Percentiles rank a stretch among this genome's conserved stretches.
Conservation (phyloP, 2,888 invertebrate species). For the Azorinus chamasolen region DNA sequence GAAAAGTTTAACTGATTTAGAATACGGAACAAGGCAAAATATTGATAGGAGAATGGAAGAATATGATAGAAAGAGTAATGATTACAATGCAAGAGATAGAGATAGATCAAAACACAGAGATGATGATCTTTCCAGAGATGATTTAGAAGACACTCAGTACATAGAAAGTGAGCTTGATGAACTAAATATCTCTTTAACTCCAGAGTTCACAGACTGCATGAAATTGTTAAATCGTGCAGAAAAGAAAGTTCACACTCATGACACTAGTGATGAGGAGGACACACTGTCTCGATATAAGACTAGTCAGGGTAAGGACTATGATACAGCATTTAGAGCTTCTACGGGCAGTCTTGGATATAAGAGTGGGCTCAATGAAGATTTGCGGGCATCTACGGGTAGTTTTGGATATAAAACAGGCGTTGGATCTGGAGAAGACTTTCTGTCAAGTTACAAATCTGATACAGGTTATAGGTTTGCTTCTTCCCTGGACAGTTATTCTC, state of each 20-base stretch:
- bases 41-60: constrained; percentile 22
- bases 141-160: constrained; percentile 72
- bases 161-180: constrained; percentile 77
- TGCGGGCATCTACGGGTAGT: too few species aligned
- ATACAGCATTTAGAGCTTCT: constrained; percentile 55
- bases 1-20: constrained; percentile 46
- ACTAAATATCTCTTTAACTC: constrained; percentile 80
- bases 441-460: constrained; percentile 45
- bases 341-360: constrained; percentile 53
- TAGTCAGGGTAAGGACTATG: constrained; percentile 30
- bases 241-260: constrained; percentile 74
- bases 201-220: constrained; percentile 84
- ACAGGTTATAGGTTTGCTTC: constrained; percentile 48
- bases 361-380: constrained; percentile 12
- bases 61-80: constrained; percentile 39
- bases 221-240: constrained; percentile 83
- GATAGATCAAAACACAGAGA: constrained; percentile 32
- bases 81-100: constrained; percentile 40
- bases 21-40: constrained; percentile 39
- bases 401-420: too few species aligned
- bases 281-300: constrained; percentile 19
- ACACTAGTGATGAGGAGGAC: constrained; percentile 37
- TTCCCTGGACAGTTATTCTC: constrained; percentile 52
- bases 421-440: constrained; percentile 11
- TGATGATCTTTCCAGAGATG: constrained; percentile 52